Evolutionary conservation across 2,113 vertebrate genomes (phyloP).

Genomic region (Mormoops blainvillei): DNA sequence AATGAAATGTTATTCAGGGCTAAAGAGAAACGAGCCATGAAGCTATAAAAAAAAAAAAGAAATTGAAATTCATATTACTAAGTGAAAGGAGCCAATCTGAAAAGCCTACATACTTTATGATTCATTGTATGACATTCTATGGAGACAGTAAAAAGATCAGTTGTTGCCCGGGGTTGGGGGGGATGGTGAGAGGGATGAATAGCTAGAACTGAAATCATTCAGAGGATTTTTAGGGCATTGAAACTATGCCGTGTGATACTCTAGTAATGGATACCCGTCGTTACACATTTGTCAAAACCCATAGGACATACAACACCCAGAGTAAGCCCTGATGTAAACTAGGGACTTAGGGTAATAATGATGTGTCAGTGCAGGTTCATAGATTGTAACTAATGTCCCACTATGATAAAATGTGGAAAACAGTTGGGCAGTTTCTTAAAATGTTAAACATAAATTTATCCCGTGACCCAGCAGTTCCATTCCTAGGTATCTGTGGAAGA

Average conservation of each 20-base stretch:
- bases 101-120: not conserved
- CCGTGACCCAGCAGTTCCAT: not conserved
- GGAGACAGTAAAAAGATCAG: not conserved
- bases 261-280: not conserved
- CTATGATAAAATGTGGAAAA: not conserved
- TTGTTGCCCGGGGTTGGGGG: not conserved
- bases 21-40: not conserved
- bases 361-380: not conserved
- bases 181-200: not conserved
- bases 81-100: not conserved
- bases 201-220: not conserved
- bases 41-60: not conserved
- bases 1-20: not conserved
- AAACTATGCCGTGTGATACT: not conserved
- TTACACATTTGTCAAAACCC: not conserved
- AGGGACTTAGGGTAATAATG: not conserved
- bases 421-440: not conserved
- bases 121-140: not conserved
- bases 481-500: not conserved
- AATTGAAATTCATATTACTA: not conserved
- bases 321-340: not conserved
- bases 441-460: not conserved
- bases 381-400: not conserved
- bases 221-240: not conserved
- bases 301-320: not conserved